Conservation (phyloP, 2,113 vertebrate species). For the Nothobranchius furzeri region DNA sequence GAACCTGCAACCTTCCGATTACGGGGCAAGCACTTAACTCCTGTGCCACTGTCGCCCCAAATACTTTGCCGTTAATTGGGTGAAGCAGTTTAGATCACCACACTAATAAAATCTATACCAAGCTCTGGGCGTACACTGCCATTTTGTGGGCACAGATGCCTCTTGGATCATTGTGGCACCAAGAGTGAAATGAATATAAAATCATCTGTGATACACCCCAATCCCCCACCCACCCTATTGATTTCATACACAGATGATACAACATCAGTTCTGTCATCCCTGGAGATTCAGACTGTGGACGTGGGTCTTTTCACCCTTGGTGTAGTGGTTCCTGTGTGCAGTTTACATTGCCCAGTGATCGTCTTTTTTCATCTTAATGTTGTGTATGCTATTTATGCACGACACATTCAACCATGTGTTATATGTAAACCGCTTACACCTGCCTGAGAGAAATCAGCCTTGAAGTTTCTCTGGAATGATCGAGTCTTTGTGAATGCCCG, state of each 20-base stretch:
- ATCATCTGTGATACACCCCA: slow-evolving; percentile 57
- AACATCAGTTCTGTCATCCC: slow-evolving; percentile 39
- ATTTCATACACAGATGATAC: slow-evolving; percentile 58
- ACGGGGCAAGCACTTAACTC: no score
- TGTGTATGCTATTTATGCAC: slow-evolving; percentile 30
- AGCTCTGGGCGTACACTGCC: slow-evolving; percentile 60
- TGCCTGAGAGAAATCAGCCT: slow-evolving; percentile 35
- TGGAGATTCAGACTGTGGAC: slow-evolving; percentile 35
- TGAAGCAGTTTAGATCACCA: neutral
- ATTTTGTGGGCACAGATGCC: slow-evolving; percentile 69
- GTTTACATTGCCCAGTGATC: neutral
- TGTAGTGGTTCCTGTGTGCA: neutral
- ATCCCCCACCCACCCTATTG: slow-evolving; percentile 38
- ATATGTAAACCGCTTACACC: slow-evolving; percentile 44
- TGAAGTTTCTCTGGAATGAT: slow-evolving; percentile 42
- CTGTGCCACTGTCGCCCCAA: no score
- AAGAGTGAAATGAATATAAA: slow-evolving; percentile 73
- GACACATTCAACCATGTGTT: slow-evolving; percentile 30
- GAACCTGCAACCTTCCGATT: no score
- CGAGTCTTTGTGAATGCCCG: slow-evolving; percentile 41
- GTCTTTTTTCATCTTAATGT: slow-evolving; percentile 10
- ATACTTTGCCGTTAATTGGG: neutral
- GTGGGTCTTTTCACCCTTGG: slow-evolving; percentile 21
- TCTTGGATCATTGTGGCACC: slow-evolving; percentile 67
- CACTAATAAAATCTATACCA: slow-evolving; percentile 61